phyloP scores from a whole-genome alignment of 2,113 vertebrate species.

The Monopterus albus region DNA sequence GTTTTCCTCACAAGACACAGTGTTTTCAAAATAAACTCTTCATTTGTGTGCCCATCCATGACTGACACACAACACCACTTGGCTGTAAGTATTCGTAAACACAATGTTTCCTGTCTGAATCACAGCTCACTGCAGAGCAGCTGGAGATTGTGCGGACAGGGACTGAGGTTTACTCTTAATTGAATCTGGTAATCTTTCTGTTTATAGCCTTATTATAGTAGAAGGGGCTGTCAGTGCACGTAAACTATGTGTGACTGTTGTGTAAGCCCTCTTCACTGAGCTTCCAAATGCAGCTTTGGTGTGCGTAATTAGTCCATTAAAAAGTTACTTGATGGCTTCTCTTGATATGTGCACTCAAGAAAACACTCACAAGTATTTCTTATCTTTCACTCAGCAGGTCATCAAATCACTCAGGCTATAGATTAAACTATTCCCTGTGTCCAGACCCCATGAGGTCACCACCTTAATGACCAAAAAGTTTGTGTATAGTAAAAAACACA shows the following conservation, averaged over 20 bases:
- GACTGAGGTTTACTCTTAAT: constrained; percentile 71
- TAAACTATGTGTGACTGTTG: constrained; percentile 32
- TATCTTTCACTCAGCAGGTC: constrained; percentile 22
- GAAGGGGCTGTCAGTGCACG: constrained; percentile 54
- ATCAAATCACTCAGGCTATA: background rate
- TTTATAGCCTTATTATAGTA: constrained; percentile 66
- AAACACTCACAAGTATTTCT: constrained; percentile 41
- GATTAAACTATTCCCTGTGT: constrained; percentile 3
- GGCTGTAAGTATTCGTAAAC: constrained; percentile 32
- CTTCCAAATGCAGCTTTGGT: constrained; percentile 5
- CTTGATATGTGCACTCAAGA: constrained; percentile 20
- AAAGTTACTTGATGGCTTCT: constrained; percentile 30
- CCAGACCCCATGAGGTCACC: constrained; percentile 2
- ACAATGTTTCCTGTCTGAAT: constrained; percentile 65
- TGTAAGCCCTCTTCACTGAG: background rate
- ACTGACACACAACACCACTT: constrained; percentile 41
- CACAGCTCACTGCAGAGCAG: constrained; percentile 49
- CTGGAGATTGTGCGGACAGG: constrained; percentile 67
- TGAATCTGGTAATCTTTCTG: constrained; percentile 65
- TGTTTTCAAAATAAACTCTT: constrained; percentile 21
- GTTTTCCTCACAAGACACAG: constrained; percentile 23
- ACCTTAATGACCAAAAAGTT: too few species aligned
- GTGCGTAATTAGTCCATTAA: constrained; percentile 20
- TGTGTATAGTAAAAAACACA: too few species aligned
- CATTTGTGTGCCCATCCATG: constrained; percentile 11